Evolutionary conservation across 1,140 invertebrate species (phyloP), one percentile per base, ranked within the genome.

Genomic region (Drosophila nasuta): DNA sequence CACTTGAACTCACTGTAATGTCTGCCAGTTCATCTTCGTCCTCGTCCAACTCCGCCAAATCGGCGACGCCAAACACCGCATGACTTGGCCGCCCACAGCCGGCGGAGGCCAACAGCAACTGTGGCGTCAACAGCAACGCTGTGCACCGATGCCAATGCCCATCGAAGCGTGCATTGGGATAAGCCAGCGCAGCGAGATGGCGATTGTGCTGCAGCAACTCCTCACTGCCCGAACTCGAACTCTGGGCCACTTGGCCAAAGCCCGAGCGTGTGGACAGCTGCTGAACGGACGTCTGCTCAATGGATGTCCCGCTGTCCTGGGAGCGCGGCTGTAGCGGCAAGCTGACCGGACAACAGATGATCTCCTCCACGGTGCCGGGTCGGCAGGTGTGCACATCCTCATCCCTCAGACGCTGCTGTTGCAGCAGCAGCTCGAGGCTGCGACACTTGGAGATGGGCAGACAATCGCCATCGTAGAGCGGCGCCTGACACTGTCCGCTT

Each of bases 131-230:
- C 1, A 60, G 59, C 20, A 88, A 1, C 17, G 80, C 85, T 30
- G 85, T 59, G 35, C 83, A 88, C 5, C 82, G 80, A 30, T 88
- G 85, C 25, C 75, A 20, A 15, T 89, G 74, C 0, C 85, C 83
- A 10, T 88, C 83, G 49, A 75, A 77, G n/a, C 80, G 83, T 3
- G 77, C 85, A 70, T 88, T 88, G 0, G 67, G 81, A 60, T 70
- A 87, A 0, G 83, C 83, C 49, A 88, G 41, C 0, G 77, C 74
- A 0, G 69, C 83, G 67, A 89, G 20, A n/a, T 88, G 80, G 1
- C 25, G 64, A 4, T 88, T 83, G 1, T 70, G 77, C 0, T 59
- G 58, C 60, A 88, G 5, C 20, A 87, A 30, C 3, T 30, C 13
- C 4, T 35, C 66, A 0, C 82, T 78, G 3, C n/a, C 41, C 2